A percentile compares a stretch with the other conserved stretches of the same genome.
Evolutionary conservation across 2,888 invertebrate genomes (phyloP).

Genomic region (Aphidoletes aphidimyza): DNA sequence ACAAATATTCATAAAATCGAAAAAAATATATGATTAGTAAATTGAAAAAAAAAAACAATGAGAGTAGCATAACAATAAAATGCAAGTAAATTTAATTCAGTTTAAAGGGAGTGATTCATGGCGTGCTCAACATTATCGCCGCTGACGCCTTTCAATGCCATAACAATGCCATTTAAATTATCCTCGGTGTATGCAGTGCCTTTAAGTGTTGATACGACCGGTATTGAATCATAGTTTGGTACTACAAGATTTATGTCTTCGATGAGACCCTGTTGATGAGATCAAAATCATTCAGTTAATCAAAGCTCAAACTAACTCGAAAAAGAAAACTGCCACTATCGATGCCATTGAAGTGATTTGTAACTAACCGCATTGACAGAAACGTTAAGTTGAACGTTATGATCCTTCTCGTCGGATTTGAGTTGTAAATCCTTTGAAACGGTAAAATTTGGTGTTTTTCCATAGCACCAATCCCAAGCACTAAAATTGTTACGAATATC

Average conservation of each 20-base stretch:
- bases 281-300: neutral
- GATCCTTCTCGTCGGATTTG: constrained; percentile 67
- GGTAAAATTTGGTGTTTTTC: constrained; percentile 86
- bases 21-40: too few species aligned
- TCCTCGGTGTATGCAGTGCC: constrained; percentile 64
- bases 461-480: constrained; percentile 90
- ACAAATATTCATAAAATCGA: too few species aligned
- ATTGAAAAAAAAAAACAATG: too few species aligned
- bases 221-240: constrained; percentile 64
- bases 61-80: too few species aligned
- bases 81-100: too few species aligned
- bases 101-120: constrained; percentile 64
- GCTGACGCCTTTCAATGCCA: constrained; percentile 65
- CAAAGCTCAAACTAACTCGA: too few species aligned
- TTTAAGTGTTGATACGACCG: constrained; percentile 64
- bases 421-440: constrained; percentile 68
- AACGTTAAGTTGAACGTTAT: constrained; percentile 72
- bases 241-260: constrained; percentile 63
- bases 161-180: constrained; percentile 64
- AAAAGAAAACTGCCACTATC: neutral
- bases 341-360: neutral
- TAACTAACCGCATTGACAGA: constrained; percentile 65
- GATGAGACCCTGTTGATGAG: constrained; percentile 63
- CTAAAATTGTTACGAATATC: constrained; percentile 75
- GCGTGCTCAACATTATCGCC: constrained; percentile 66